Conservation (phyloP, 2,888 invertebrate species). For the Nesidiocoris tenuis region DNA sequence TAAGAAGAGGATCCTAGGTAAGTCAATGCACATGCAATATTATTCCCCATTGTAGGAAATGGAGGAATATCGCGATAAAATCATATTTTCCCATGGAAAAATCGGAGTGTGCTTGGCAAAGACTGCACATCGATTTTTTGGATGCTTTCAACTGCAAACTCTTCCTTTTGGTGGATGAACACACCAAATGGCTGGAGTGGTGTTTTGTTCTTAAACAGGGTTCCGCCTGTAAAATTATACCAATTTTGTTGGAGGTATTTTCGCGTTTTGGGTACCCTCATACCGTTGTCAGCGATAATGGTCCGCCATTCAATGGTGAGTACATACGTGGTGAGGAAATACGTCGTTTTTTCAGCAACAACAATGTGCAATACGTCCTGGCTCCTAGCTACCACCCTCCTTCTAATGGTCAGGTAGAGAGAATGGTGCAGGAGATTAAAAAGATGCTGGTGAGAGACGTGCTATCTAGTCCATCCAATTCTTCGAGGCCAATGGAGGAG, state of each 20-base stretch:
- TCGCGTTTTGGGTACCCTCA: not conserved
- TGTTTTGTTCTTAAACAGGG: not conserved
- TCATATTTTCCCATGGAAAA: constrained; percentile 2
- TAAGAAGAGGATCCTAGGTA: too few species aligned
- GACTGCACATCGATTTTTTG: constrained; percentile 4
- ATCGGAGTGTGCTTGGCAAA: not conserved
- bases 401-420: not conserved
- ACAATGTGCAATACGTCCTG: not conserved
- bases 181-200: not conserved
- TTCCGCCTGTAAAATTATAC: not conserved
- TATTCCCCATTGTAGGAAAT: too few species aligned
- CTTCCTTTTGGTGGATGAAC: not conserved
- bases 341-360: not conserved
- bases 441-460: not conserved
- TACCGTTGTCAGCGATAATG: not conserved
- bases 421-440: not conserved
- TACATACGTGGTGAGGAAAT: too few species aligned
- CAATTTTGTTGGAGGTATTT: not conserved
- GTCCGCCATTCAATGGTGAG: not conserved
- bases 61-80: too few species aligned
- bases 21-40: too few species aligned
- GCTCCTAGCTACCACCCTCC: not conserved
- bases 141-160: not conserved
- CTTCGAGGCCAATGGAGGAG: not conserved
- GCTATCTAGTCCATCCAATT: not conserved